phyloP scores from a whole-genome alignment of 2,113 vertebrate genomes.

The Pyrgilauda ruficollis region DNA sequence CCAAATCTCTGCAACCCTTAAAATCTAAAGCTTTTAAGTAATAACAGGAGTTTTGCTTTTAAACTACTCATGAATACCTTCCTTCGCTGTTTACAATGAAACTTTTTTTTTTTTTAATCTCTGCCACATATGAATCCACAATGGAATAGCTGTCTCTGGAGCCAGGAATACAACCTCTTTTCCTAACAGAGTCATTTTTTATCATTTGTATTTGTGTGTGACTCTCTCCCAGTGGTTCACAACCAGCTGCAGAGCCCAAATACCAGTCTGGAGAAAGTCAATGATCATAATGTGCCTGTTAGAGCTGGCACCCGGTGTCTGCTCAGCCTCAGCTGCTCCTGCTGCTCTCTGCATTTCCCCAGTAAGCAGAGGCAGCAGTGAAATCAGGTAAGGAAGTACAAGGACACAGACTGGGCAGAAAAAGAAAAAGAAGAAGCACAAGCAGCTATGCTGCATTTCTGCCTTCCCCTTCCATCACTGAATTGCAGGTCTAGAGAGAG shows the following conservation, averaged over 20 bases:
- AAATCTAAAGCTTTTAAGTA: neutral
- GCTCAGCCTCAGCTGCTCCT: neutral
- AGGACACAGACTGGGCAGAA: neutral
- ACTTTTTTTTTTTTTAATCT: neutral
- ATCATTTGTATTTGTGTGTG: neutral
- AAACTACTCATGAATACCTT: neutral
- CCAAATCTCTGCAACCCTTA: neutral
- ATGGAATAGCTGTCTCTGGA: neutral
- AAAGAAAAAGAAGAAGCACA: neutral
- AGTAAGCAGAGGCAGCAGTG: neutral
- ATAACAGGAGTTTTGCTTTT: neutral
- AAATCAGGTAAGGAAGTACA: neutral
- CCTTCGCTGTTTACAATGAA: neutral
- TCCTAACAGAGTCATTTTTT: neutral
- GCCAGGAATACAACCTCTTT: neutral
- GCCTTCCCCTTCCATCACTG: neutral
- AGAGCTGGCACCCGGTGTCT: neutral
- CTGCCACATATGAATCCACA: neutral
- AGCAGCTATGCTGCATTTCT: neutral
- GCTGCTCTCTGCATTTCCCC: neutral
- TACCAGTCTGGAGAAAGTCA: neutral
- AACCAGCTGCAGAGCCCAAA: neutral
- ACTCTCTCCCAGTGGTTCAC: neutral
- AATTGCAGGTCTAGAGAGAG: neutral
- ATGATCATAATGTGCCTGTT: neutral